Conservation (phyloP, 2,113 vertebrate species). For the Carassius auratus region DNA sequence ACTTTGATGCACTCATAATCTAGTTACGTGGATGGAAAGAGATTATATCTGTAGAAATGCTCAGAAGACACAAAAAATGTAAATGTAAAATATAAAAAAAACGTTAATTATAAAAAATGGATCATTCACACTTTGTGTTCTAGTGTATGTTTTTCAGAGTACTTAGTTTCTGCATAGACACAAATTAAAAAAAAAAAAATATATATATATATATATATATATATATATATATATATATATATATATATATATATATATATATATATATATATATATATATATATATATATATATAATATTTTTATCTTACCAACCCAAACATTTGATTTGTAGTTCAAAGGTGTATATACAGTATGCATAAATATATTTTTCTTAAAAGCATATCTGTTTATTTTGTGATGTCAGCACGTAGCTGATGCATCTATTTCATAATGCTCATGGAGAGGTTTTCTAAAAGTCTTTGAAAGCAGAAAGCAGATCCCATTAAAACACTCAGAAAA, state of each 20-base stretch:
- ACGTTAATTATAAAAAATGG: background rate
- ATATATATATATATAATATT: too few relatives aligned
- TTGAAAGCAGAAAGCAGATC: constrained; percentile 12
- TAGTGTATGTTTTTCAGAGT: too few relatives aligned
- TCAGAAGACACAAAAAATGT: background rate
- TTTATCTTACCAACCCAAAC: background rate
- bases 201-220: too few relatives aligned
- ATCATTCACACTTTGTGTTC: too few relatives aligned
- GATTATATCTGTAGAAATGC: too few relatives aligned
- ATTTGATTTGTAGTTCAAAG: background rate
- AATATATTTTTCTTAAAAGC: background rate
- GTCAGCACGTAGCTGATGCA: background rate
- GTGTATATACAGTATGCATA: background rate
- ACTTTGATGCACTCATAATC: background rate
- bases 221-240: too few relatives aligned
- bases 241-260: too few relatives aligned
- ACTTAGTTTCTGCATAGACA: too few relatives aligned
- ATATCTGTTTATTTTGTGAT: background rate
- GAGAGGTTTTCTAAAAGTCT: constrained; percentile 2
- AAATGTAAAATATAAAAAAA: background rate
- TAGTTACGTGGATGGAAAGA: background rate
- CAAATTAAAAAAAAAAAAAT: too few relatives aligned
- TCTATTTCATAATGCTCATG: constrained; percentile 1
- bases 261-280: too few relatives aligned
- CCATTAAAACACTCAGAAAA: background rate